Conservation (phyloP, 2,888 invertebrate species). For the Arrhopalites spinosus region DNA sequence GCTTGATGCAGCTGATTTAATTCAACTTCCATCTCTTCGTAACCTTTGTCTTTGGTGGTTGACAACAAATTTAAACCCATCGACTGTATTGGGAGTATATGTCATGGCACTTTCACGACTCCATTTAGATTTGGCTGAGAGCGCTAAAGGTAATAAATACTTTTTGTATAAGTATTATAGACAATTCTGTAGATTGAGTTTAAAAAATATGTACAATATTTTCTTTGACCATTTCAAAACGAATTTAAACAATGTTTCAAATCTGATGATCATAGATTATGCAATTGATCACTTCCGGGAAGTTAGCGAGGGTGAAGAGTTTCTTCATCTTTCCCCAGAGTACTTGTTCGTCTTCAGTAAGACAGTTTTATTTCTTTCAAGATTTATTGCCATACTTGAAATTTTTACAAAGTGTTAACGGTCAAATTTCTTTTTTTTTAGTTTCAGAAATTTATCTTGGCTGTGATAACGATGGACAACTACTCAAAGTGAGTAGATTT, state of each 20-base stretch:
- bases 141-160: slow-evolving; percentile 48
- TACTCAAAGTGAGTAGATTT: slow-evolving; percentile 56
- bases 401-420: slow-evolving; percentile 23
- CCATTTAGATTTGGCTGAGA: slow-evolving; percentile 57
- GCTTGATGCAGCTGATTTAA: slow-evolving; percentile 57
- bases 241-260: too few species aligned
- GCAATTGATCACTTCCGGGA: slow-evolving; percentile 56
- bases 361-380: background rate
- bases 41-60: slow-evolving; percentile 57
- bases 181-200: too few species aligned
- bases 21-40: slow-evolving; percentile 57
- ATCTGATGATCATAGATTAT: slow-evolving; percentile 47
- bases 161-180: too few species aligned
- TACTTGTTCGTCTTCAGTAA: slow-evolving; percentile 39
- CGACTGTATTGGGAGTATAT: slow-evolving; percentile 57
- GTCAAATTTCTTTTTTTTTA: slow-evolving; percentile 51
- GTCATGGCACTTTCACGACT: slow-evolving; percentile 55
- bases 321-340: slow-evolving; percentile 56
- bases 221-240: too few species aligned
- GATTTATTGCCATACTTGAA: background rate
- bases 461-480: slow-evolving; percentile 56
- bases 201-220: too few species aligned
- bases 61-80: slow-evolving; percentile 54
- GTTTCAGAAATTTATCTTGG: slow-evolving; percentile 44
- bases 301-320: slow-evolving; percentile 57